Evolutionary conservation across 2,797 vertebrate genomes (phyloP), one percentile per base, ranked within the genome.

Genomic region (Atherinosoma microstoma): DNA sequence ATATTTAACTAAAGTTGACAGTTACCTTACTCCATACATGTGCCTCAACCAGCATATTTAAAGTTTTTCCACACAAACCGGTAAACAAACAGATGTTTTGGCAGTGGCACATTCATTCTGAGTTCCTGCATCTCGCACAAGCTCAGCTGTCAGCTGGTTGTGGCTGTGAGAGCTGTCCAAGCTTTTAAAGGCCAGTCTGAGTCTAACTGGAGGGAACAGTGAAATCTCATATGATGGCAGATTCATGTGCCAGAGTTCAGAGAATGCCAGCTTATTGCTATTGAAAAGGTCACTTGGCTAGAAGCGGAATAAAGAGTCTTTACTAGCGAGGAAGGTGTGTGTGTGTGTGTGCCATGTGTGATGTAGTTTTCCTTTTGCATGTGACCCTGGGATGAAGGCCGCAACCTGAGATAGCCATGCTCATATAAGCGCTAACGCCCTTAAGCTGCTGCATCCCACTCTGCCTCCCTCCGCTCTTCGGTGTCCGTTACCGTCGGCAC

Each of bases 211-310:
- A 86, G 87, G 87, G 84, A 86, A 90, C 68, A 9, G 80, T 53
- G 72, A 81, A 84, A 89, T 87, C 84, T 89, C 82, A 90, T 90
- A 86, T 84, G 84, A 84, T 71, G 80, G 83, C 80, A 72, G 86
- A 79, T 87, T 79, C 73, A 60, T 79, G 84, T 70, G 70, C 68
- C 65, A 67, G 79, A 87, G 89, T 88, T 91, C 85, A 88, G 75
- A 76, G 87, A 90, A 88, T 85, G 85, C 79, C 88, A 89, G 84
- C 87, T 91, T 91, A 91, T 92, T 93, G 91, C 87, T 79, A 67
- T 65, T 27, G 84, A 89, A 92, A 93, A 93, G 90, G 91, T 92
- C 89, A 89, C 13, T 18, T 51, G 82, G 77, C 86, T 75, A 73
- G 83, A 79, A 85, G 87, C 73, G 60, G 78, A 91, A 88, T 87